These are phyloP conservation scores for Tetheella fluctuosa DNA, from an alignment of 2,888 invertebrate genomes.

Conservation along the genomic window DNA sequence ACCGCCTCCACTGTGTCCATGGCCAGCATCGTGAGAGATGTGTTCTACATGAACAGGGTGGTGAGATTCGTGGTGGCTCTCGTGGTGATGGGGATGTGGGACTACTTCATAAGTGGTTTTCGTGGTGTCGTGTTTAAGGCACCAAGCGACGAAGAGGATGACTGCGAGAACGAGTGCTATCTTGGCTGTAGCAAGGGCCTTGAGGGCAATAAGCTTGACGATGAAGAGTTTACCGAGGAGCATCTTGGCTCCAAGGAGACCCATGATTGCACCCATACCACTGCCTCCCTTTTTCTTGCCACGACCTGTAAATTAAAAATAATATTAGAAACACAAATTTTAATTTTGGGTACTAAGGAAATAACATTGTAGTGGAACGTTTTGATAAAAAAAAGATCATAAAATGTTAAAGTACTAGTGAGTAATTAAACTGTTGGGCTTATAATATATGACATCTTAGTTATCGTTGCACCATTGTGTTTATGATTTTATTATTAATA, in stretches of 20 bases:
- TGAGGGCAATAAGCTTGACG: slow-evolving; percentile 91
- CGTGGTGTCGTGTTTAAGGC: slow-evolving; percentile 72
- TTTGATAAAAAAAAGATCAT: too few relatives aligned
- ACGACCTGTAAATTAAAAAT: slow-evolving; percentile 81
- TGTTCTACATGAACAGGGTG: slow-evolving; percentile 86
- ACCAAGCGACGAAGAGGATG: slow-evolving; percentile 84
- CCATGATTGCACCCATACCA: slow-evolving; percentile 88
- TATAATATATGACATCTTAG: too few relatives aligned
- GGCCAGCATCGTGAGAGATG: slow-evolving; percentile 69
- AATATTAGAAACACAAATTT: background rate
- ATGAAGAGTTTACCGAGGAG: slow-evolving; percentile 86
- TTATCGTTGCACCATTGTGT: too few relatives aligned
- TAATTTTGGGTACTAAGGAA: too few relatives aligned
- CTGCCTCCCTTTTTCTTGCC: slow-evolving; percentile 89
- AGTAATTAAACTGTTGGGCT: too few relatives aligned
- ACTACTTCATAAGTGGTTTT: slow-evolving; percentile 79
- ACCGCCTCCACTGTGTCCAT: slow-evolving; percentile 54
- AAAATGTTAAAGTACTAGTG: too few relatives aligned
- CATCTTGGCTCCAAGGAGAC: slow-evolving; percentile 82
- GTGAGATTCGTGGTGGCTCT: slow-evolving; percentile 77
- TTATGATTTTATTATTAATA: too few relatives aligned
- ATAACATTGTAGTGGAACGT: too few relatives aligned
- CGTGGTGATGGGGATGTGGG: slow-evolving; percentile 67
- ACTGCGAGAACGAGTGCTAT: slow-evolving; percentile 90
- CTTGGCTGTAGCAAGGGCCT: slow-evolving; percentile 92